phyloP scores from a whole-genome alignment of 2,797 vertebrate genomes.

The Lophotriccus pileatus region DNA sequence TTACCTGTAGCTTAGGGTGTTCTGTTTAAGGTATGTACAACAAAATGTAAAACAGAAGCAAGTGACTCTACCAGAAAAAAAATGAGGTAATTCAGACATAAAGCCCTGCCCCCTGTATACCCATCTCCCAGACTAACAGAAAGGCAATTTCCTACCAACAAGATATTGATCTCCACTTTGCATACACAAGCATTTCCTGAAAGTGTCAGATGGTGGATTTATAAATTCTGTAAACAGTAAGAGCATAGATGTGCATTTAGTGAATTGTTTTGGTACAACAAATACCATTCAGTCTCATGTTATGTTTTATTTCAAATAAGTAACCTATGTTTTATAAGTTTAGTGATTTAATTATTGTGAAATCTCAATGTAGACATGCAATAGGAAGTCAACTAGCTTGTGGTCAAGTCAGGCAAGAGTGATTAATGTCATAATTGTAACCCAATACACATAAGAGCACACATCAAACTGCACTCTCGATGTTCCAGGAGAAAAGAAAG shows the following conservation, averaged over 20 bases:
- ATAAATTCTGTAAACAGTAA: background rate
- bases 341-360: background rate
- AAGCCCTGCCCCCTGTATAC: background rate
- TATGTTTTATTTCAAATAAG: background rate
- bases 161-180: background rate
- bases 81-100: background rate
- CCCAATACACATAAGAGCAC: background rate
- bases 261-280: background rate
- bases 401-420: background rate
- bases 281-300: background rate
- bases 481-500: background rate
- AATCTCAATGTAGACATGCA: background rate
- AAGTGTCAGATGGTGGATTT: background rate
- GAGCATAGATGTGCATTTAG: background rate
- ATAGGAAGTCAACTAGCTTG: background rate
- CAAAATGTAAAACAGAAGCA: background rate
- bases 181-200: background rate
- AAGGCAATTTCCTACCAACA: background rate
- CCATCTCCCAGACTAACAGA: background rate
- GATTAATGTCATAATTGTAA: background rate
- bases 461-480: background rate
- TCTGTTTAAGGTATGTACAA: background rate
- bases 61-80: background rate
- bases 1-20: background rate
- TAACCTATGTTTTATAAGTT: background rate